Evolutionary conservation across 1,140 invertebrate species (phyloP).

Genomic region (Drosophila melanogaster): DNA sequence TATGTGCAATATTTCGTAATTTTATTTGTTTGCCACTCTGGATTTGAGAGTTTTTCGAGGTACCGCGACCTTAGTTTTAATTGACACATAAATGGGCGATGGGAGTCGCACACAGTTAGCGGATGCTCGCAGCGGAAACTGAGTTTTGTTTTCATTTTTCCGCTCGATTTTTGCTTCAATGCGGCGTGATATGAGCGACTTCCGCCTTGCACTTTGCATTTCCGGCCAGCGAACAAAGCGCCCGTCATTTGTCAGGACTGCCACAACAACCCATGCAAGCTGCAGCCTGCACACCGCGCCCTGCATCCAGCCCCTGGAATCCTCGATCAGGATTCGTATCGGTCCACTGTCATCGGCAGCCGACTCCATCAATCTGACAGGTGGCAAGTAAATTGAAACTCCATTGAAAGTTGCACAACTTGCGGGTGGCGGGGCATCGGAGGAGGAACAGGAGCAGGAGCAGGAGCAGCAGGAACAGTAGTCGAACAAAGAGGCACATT

Average conservation of each 20-base stretch:
- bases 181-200: conserved; percentile 65
- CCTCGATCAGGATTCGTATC: conserved; percentile 1
- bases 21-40: conserved; percentile 50
- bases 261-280: no score
- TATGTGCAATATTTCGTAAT: conserved; percentile 51
- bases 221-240: conserved; percentile 59
- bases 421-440: not conserved
- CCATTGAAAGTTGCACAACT: conserved; percentile 18
- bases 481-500: conserved; percentile 21
- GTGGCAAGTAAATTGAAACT: conserved; percentile 42
- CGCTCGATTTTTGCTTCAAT: conserved; percentile 38
- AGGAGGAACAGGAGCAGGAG: no score
- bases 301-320: not conserved
- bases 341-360: conserved; percentile 22
- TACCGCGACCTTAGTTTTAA: conserved; percentile 56
- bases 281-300: no score
- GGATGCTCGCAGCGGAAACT: conserved; percentile 49
- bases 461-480: not conserved
- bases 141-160: conserved; percentile 50
- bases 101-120: not conserved
- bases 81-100: conserved; percentile 22
- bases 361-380: conserved; percentile 41
- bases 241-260: conserved; percentile 35
- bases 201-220: conserved; percentile 75
- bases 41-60: conserved; percentile 11